phyloP scores from a whole-genome alignment of 2,797 vertebrate genomes.

The Apogon hyalosoma region DNA sequence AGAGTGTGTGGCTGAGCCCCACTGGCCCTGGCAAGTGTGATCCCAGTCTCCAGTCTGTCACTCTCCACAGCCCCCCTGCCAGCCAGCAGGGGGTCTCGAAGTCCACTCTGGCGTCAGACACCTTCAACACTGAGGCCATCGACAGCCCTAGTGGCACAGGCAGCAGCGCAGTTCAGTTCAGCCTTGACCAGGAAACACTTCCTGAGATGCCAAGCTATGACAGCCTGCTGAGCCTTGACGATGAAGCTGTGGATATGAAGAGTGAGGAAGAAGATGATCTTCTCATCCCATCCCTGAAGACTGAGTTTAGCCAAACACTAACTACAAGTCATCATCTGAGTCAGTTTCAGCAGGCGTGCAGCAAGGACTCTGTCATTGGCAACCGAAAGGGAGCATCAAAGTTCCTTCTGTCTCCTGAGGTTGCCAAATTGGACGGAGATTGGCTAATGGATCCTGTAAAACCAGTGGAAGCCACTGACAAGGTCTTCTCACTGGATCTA shows the following conservation, averaged over 20 bases:
- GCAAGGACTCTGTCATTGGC: conserved; percentile 28
- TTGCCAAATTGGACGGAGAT: conserved; percentile 29
- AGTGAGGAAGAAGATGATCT: conserved; percentile 50
- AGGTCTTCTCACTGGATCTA: conserved; percentile 81
- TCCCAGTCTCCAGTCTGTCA: not conserved
- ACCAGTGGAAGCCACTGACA: conserved; percentile 37
- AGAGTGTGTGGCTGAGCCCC: not conserved
- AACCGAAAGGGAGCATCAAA: conserved; percentile 22
- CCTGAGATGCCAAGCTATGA: conserved; percentile 74
- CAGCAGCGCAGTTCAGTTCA: conserved; percentile 66
- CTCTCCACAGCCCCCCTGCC: conserved; percentile 33
- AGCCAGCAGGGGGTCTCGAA: conserved; percentile 52
- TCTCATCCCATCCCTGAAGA: conserved; percentile 42
- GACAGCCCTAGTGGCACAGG: conserved; percentile 61
- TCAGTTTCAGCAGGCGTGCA: conserved; percentile 9
- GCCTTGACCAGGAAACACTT: conserved; percentile 79
- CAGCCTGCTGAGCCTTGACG: conserved; percentile 70
- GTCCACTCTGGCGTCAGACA: conserved; percentile 69
- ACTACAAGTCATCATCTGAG: not conserved
- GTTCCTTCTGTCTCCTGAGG: not conserved
- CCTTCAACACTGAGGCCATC: conserved; percentile 39
- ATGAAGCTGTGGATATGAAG: conserved; percentile 31
- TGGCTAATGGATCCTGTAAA: conserved; percentile 37
- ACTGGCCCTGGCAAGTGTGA: not conserved
- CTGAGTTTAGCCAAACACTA: not conserved